Base-by-base conservation (phyloP, 2,888 invertebrate species). In the Dioctria rufipes region DNA sequence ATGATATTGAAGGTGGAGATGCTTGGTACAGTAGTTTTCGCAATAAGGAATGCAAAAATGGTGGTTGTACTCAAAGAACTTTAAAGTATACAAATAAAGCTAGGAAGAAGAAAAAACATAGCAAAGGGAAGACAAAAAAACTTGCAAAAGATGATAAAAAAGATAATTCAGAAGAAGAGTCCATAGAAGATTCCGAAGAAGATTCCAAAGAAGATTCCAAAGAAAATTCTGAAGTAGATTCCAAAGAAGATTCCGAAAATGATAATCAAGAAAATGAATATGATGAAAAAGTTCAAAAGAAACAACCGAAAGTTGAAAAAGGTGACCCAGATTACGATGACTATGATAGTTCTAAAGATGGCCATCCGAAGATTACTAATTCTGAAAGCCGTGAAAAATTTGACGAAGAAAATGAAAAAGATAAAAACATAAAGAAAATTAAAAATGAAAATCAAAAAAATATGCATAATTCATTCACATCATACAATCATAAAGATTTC, bases 1-100 rank as follows among this genome's bases (percentile, higher is more conserved):
- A 67, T 43, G 71, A 71, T 5, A 51, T 60, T 5, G 81, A 42
- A 13, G 49, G 39, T 46, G 84, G 83, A 4, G 84, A 84, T 63
- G 78, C 78, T 6, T 83, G 83, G 83, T 84, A 84, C 63, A 81
- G 75, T 65, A 80, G 80, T 51, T 84, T 83, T 60, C 80, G 80
- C 11, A 73, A 40, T 25, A 77, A 79, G 67, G 83, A 84, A 82
- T 79, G 81, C 54, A 78, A 80, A 79, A 42, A 77, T 67, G 81
- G 80, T 25, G 54, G 61, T 6, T 82, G 78, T 58, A 5, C 6
- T 43, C 42, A 60, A 13, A 43, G 39, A 66, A 66, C 51, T 13
- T 51, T 54, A n/a, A 66, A 66, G n/a, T 69, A 11, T n/a, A 1
- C 13, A 49, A n/a, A 63, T 25, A 11, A 58, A 11, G n/a, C 9